Evolutionary conservation across 2,113 vertebrate genomes (phyloP).

Genomic region (Ammodramus savannarum): DNA sequence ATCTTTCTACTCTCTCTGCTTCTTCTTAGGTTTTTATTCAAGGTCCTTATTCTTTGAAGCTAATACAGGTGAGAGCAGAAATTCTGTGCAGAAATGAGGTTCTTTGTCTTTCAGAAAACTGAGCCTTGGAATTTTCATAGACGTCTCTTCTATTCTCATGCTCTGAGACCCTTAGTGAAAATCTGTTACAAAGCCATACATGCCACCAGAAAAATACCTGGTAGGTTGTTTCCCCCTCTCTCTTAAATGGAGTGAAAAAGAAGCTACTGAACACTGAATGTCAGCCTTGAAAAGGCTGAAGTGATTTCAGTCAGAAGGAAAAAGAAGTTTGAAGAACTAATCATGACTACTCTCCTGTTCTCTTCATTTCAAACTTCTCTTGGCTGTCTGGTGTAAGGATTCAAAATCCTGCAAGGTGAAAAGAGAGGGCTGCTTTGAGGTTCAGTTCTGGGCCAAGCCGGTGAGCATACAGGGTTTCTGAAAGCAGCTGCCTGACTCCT

Average conservation of each 20-base stretch:
- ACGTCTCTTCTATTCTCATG: not conserved
- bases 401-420: not conserved
- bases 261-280: not conserved
- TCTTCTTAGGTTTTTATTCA: not conserved
- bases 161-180: not conserved
- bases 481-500: not conserved
- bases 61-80: not conserved
- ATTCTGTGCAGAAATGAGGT: not conserved
- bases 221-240: not conserved
- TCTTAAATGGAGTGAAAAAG: not conserved
- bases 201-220: not conserved
- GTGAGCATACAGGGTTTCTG: not conserved
- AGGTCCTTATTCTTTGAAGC: not conserved
- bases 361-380: not conserved
- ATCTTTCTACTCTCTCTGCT: not conserved
- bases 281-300: not conserved
- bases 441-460: not conserved
- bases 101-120: not conserved
- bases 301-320: not conserved
- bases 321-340: not conserved
- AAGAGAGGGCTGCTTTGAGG: not conserved
- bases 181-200: not conserved
- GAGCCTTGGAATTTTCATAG: not conserved
- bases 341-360: not conserved
- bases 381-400: not conserved